These are phyloP conservation scores for Brassicogethes aeneus DNA, from an alignment of 2,888 invertebrate species.

Conservation along the genomic window DNA sequence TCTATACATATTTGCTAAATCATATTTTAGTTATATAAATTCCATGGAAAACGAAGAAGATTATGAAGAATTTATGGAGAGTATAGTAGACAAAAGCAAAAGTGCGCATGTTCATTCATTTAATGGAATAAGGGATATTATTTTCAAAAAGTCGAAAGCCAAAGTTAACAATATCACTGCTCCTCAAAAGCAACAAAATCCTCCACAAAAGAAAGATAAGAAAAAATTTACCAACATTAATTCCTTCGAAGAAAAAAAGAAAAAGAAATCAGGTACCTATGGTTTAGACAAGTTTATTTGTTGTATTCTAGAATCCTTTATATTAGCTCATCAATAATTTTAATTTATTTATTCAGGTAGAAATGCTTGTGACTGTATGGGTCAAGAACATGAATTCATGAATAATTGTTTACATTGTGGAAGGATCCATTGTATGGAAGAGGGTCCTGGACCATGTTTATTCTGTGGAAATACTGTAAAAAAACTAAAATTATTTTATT, in stretches of 20 bases:
- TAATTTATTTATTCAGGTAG: slow-evolving; percentile 57
- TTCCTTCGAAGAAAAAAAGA: slow-evolving; percentile 25
- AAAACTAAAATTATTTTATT: slow-evolving; percentile 1
- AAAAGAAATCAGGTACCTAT: slow-evolving; percentile 23
- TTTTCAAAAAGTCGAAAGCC: slow-evolving; percentile 25
- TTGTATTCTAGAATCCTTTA: not conserved
- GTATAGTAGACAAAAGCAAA: slow-evolving; percentile 59
- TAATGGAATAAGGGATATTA: slow-evolving; percentile 34
- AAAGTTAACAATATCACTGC: slow-evolving; percentile 2
- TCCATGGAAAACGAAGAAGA: slow-evolving; percentile 63
- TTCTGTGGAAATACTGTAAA: slow-evolving; percentile 79
- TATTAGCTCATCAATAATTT: not conserved
- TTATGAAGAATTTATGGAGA: slow-evolving; percentile 68
- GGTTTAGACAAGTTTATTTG: slow-evolving; percentile 5
- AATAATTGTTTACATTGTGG: slow-evolving; percentile 94
- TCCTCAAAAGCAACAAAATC: slow-evolving; percentile 5
- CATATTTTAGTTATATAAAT: slow-evolving; percentile 56
- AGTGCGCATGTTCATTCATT: slow-evolving; percentile 57
- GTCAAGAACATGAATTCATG: slow-evolving; percentile 77
- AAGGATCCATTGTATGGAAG: slow-evolving; percentile 88
- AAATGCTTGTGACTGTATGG: slow-evolving; percentile 86
- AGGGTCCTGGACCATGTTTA: slow-evolving; percentile 94
- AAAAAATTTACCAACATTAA: slow-evolving; percentile 28
- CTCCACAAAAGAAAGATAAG: slow-evolving; percentile 22
- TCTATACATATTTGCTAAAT: not conserved